Percentiles rank a stretch among this genome's conserved stretches.
Evolutionary conservation across 2,888 invertebrate genomes (phyloP).

Genomic region (Pediacus dermestoides): DNA sequence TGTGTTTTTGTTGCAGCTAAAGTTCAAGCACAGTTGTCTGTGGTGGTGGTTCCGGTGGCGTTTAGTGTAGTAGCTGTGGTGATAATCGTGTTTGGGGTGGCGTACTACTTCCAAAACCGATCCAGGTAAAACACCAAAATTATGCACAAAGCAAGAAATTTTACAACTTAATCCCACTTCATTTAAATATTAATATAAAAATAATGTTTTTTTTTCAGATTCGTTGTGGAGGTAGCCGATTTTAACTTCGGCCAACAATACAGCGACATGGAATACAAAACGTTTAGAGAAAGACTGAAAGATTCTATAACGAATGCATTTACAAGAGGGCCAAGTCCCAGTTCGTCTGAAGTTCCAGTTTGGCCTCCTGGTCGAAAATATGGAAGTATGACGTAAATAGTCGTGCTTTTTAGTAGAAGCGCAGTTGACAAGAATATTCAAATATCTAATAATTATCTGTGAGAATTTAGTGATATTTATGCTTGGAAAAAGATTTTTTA

Average conservation of each 20-base stretch:
- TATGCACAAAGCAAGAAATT: no score
- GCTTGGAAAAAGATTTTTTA: no score
- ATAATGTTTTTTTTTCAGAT: conserved; percentile 51
- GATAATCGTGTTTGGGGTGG: conserved; percentile 80
- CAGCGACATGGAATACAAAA: conserved; percentile 81
- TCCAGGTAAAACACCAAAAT: no score
- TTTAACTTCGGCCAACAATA: conserved; percentile 83
- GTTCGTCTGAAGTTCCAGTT: conserved; percentile 41
- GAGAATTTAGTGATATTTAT: conserved; percentile 4
- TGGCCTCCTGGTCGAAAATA: conserved; percentile 53
- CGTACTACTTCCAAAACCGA: conserved; percentile 79
- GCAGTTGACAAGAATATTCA: no score
- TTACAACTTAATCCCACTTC: no score
- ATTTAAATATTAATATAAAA: conserved; percentile 6
- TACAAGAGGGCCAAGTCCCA: conserved; percentile 41
- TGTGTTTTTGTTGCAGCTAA: conserved; percentile 57
- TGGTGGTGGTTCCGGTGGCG: conserved; percentile 82
- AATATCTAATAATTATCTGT: no score
- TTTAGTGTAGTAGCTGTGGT: conserved; percentile 80
- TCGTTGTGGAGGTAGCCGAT: conserved; percentile 83
- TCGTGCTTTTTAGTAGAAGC: no score
- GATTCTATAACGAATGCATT: conserved; percentile 71
- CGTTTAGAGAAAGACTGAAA: conserved; percentile 75
- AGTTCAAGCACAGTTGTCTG: conserved; percentile 78
- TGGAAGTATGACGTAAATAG: conserved; percentile 53